Conservation (phyloP, 2,797 vertebrate species). For the Tympanoctomys barrerae region DNA sequence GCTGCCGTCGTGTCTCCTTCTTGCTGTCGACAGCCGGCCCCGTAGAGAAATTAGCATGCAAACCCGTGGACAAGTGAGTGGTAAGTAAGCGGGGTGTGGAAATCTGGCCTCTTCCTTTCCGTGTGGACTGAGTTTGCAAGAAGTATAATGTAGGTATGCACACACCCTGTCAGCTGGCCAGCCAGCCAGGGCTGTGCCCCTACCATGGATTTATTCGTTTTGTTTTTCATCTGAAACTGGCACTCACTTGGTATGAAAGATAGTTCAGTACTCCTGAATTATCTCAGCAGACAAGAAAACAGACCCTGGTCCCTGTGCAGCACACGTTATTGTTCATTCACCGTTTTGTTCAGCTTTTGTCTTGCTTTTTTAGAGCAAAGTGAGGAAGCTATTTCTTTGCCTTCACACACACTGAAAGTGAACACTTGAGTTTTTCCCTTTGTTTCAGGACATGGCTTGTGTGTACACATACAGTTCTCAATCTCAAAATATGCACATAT, state of each 20-base stretch:
- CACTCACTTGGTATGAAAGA: background rate
- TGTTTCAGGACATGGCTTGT: background rate
- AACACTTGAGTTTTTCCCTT: background rate
- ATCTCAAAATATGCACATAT: background rate
- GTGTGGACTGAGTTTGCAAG: background rate
- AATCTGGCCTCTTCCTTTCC: background rate
- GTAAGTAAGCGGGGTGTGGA: background rate
- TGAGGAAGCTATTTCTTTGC: background rate
- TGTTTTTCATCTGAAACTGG: background rate
- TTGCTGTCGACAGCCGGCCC: background rate
- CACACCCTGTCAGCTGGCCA: background rate
- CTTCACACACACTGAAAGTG: background rate
- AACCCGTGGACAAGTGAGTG: background rate
- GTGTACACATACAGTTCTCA: background rate
- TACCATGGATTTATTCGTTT: background rate
- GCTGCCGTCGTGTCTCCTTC: background rate
- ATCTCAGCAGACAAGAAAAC: constrained; percentile 14
- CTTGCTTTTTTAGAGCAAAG: background rate
- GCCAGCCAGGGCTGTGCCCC: no score
- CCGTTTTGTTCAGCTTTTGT: background rate
- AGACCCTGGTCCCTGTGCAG: background rate
- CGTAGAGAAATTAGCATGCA: background rate
- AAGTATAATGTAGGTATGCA: background rate
- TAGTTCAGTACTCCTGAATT: background rate
- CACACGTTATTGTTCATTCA: background rate